Base-by-base conservation (phyloP, 1,140 invertebrate genomes). In the Myzus persicae region DNA sequence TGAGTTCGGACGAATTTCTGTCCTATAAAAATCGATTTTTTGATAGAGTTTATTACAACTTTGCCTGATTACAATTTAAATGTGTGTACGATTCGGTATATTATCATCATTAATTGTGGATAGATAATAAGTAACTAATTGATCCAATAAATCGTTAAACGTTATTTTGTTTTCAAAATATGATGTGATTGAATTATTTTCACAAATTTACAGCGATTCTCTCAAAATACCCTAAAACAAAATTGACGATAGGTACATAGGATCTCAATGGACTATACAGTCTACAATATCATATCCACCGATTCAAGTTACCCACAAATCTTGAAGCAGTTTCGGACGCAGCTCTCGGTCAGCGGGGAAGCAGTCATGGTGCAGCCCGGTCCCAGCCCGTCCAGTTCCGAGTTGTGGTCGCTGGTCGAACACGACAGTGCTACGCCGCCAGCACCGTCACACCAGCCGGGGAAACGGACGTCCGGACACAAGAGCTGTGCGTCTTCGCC, bases 241-340 rank as follows among this genome's bases (percentile, higher is more conserved):
- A 59, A 31, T 4, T n/a, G 6, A 1, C 5, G 3, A 31, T n/a
- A 4, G 14, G 0, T 18, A 48, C 31, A 67, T 54, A 54, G 3
- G 26, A 59, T 9, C 0, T 31, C 26, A 7, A 59, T 26, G 7
- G 26, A 31, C 8, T 59, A 59, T 0, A 59, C 0, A 31, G 54
- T 59, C 26, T 59, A 31, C 54, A 31, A 59, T 14, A 31, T 31
- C 31, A 59, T 31, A 59, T 0, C 9, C 11, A 59, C 14, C 2
- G 3, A 76, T 18, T n/a, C 14, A 0, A 91, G 4, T 84, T 48
- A 92, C 91, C 46, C 36, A 3, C 40, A 31, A 51, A 92, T 51
- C 51, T 92, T 92, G n/a, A 92, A 92, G 48, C 91, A 92, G 44
- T 84, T 92, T 0, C 91, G 42, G 1, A 92, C 81, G 14, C 91